These are phyloP conservation scores for Tachysurus fulvidraco DNA, from an alignment of 2,113 vertebrate species.

Conservation along the genomic window DNA sequence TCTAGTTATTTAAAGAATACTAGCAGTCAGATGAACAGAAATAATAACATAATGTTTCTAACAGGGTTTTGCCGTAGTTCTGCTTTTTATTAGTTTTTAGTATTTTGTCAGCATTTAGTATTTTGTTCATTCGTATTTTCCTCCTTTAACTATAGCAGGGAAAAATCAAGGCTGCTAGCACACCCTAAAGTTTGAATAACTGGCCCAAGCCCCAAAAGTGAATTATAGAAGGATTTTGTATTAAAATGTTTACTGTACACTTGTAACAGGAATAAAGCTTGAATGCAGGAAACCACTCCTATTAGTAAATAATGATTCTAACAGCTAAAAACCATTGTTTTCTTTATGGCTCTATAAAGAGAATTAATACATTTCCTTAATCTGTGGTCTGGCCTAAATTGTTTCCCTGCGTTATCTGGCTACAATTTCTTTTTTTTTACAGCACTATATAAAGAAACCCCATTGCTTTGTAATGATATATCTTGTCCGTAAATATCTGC, in stretches of 20 bases:
- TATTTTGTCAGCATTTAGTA: background rate
- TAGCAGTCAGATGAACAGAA: background rate
- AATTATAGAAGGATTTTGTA: background rate
- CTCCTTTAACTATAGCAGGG: background rate
- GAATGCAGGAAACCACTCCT: background rate
- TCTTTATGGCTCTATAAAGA: background rate
- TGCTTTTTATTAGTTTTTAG: background rate
- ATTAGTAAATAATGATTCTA: background rate
- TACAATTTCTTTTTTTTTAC: background rate
- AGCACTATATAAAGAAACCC: background rate
- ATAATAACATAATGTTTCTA: constrained; percentile 10
- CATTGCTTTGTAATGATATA: background rate
- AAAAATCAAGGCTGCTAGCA: background rate
- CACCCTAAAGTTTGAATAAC: background rate
- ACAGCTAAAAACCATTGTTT: background rate
- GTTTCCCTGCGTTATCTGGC: background rate
- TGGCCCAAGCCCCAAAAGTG: background rate
- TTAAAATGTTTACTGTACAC: background rate
- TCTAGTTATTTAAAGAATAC: background rate
- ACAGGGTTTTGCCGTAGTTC: background rate
- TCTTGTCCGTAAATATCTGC: background rate
- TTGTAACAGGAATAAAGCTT: background rate
- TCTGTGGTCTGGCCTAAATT: background rate
- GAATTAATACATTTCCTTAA: background rate
- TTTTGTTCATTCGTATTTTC: background rate